Evolutionary conservation across 1,140 invertebrate genomes (phyloP).

Genomic region (Bombus waltoni): DNA sequence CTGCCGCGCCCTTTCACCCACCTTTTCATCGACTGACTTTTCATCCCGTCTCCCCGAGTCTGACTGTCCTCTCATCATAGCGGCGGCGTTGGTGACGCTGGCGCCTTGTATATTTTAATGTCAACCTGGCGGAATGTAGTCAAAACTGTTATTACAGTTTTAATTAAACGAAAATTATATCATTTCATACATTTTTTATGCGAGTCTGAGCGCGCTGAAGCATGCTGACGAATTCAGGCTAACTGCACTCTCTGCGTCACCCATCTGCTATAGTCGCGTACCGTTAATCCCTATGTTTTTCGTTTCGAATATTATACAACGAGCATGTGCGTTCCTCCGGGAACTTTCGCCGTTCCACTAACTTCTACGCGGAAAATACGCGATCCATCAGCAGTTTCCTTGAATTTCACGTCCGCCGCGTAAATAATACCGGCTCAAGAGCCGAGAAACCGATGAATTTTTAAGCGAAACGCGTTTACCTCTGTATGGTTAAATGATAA

Average conservation of each 20-base stretch:
- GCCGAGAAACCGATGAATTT: conserved; percentile 24
- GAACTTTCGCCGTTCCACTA: conserved; percentile 19
- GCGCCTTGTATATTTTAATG: conserved; percentile 68
- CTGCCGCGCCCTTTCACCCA: conserved; percentile 13
- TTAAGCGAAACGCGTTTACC: background rate
- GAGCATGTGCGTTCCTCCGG: conserved; percentile 16
- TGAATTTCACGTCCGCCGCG: conserved; percentile 3
- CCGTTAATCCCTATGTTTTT: conserved; percentile 54
- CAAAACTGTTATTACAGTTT: conserved; percentile 74
- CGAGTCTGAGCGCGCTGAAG: conserved; percentile 51
- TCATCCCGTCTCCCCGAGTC: background rate
- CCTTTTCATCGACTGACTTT: conserved; percentile 55
- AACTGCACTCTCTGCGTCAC: background rate
- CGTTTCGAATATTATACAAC: conserved; percentile 61
- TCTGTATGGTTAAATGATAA: background rate
- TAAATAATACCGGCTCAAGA: background rate
- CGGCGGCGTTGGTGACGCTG: conserved; percentile 18
- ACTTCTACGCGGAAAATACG: conserved; percentile 28
- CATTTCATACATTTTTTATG: conserved; percentile 72
- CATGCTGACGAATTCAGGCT: conserved; percentile 61
- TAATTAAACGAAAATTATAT: conserved; percentile 77
- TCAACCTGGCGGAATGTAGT: conserved; percentile 58
- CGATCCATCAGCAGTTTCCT: background rate
- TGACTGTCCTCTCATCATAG: conserved; percentile 18
- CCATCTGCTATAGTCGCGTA: background rate